phyloP scores from a whole-genome alignment of 2,888 invertebrate species.

The Tetheella fluctuosa region DNA sequence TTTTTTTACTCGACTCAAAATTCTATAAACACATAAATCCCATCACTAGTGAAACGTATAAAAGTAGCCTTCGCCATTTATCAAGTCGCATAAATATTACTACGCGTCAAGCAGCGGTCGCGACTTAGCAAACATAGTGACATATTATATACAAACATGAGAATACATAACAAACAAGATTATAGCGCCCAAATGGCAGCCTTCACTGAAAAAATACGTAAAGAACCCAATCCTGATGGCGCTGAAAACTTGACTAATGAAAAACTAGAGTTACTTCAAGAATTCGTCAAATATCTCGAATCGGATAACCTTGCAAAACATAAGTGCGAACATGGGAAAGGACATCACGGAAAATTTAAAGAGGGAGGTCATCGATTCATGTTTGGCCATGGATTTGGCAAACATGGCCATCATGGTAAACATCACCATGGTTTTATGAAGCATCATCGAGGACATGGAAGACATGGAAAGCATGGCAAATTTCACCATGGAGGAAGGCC shows the following conservation, averaged over 20 bases:
- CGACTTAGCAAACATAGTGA: slow-evolving; percentile 16
- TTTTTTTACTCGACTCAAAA: background rate
- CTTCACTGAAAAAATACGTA: slow-evolving; percentile 24
- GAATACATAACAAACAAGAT: slow-evolving; percentile 30
- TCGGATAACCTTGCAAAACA: slow-evolving; percentile 25
- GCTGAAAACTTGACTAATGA: slow-evolving; percentile 26
- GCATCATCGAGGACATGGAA: background rate
- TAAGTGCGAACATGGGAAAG: slow-evolving; percentile 15
- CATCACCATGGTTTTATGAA: slow-evolving; percentile 5
- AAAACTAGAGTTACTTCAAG: slow-evolving; percentile 38
- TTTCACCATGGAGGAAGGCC: slow-evolving; percentile 3
- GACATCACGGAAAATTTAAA: slow-evolving; percentile 24
- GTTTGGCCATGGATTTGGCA: slow-evolving; percentile 33
- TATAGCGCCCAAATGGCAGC: slow-evolving; percentile 30
- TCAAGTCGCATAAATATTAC: slow-evolving; percentile 32
- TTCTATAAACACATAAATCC: background rate
- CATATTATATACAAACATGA: slow-evolving; percentile 36
- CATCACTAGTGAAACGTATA: slow-evolving; percentile 1
- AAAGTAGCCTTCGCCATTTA: slow-evolving; percentile 7
- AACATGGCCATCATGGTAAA: slow-evolving; percentile 26
- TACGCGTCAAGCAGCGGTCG: slow-evolving; percentile 31
- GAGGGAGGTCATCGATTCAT: slow-evolving; percentile 29
- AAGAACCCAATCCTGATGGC: slow-evolving; percentile 15
- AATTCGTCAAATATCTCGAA: slow-evolving; percentile 41
- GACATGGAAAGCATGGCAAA: slow-evolving; percentile 3